Base-by-base conservation (phyloP, 23 tunicate genomes). In the Ascidia mentula region DNA sequence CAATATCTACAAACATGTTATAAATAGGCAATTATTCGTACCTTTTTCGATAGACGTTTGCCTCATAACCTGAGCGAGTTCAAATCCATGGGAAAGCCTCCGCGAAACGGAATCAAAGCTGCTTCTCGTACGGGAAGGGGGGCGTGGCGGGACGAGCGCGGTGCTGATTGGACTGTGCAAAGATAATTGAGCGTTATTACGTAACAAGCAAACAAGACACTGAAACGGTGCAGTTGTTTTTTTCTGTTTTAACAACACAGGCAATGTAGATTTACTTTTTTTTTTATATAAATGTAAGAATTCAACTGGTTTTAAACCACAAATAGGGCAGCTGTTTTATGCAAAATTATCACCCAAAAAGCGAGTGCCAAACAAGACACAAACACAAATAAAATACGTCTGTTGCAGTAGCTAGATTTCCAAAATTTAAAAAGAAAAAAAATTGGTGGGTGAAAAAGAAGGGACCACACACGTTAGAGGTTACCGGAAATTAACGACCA, bases 41-140 rank as follows among this genome's bases (percentile, higher is more conserved):
- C 87, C 87, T 3, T 69, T 38, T 31, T 83, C 81, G 15, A 75
- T 76, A 0, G 80, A 65, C 18, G 60, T 72, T 76, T 83, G 87
- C 34, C 80, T 60, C 87, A 82, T 82, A 13, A 71, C 32, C 40
- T 87, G 86, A 33, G 86, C 86, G 30, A 82, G 69, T 65, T 89
- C 87, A 36, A 79, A 75, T 59, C 95, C 88, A 42, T 89, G 95
- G 7, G 87, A 89, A 32, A 82, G 80, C 5, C 89, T 36, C 34
- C 80, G 74, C 13, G 96, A 80, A 38, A 77, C 87, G 17, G 89
- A 82, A 69, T 87, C 86, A 76, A 45, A 92, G 70, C 97, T 92
- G 79, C 91, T 92, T 46, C 85, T 59, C 15, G 97, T 75, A 22
- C 97, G 80, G 18, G 86, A 70, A 26, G 97, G 97, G 18, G 97